Percentiles rank a stretch among this genome's conserved stretches.
Evolutionary conservation across 2,797 vertebrate species (phyloP).

Genomic region (Enteromius radiatus): DNA sequence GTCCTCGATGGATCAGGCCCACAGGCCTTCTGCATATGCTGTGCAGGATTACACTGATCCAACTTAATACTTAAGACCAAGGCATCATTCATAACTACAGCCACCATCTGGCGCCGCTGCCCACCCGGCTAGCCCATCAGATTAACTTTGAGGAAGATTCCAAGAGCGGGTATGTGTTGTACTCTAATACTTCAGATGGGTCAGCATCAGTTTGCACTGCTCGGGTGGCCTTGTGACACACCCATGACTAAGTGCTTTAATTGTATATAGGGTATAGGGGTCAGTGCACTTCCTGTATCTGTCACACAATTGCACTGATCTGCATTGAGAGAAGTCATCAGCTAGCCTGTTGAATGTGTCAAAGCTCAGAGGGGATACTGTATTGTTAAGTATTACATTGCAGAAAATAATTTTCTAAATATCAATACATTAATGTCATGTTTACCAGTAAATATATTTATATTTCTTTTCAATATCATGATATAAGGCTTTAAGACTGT

Average conservation of each 20-base stretch:
- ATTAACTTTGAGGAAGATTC: slow-evolving; percentile 83
- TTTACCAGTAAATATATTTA: no score
- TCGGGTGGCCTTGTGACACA: neutral
- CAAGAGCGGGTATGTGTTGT: slow-evolving; percentile 18
- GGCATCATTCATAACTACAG: slow-evolving; percentile 84
- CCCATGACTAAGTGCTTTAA: slow-evolving; percentile 16
- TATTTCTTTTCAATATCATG: no score
- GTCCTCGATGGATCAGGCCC: slow-evolving; percentile 67
- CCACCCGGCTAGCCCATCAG: slow-evolving; percentile 50
- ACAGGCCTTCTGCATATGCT: slow-evolving; percentile 77
- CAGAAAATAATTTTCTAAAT: neutral
- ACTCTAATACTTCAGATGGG: slow-evolving; percentile 27
- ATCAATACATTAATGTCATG: neutral
- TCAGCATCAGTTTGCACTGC: neutral
- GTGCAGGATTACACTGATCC: slow-evolving; percentile 82
- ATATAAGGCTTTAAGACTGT: neutral
- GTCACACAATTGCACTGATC: neutral
- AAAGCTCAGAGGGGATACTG: neutral
- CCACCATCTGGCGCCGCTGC: slow-evolving; percentile 78
- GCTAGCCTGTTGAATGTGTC: neutral
- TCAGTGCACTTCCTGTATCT: neutral
- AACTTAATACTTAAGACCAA: slow-evolving; percentile 79
- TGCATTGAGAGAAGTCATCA: neutral
- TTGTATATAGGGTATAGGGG: neutral
- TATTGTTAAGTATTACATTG: neutral